Evolutionary conservation across 2,888 invertebrate species (phyloP), one percentile per base, ranked within the genome.

Genomic region (Acronicta leporina): DNA sequence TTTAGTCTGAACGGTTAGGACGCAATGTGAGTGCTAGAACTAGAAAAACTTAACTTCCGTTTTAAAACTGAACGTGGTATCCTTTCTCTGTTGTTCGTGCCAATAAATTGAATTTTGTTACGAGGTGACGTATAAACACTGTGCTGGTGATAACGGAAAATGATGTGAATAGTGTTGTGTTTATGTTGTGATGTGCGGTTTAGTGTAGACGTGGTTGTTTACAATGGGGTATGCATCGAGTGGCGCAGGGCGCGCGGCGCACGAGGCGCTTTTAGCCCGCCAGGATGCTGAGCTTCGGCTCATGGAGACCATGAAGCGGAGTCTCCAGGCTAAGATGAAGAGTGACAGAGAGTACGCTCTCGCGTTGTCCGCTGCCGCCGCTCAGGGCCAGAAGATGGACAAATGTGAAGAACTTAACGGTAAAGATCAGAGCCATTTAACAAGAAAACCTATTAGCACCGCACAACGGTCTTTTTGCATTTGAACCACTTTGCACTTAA

Each of bases 281-380:
- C 98, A 99, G 92, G 99, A 99, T 88, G 98, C 98, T 16, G 99
- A 99, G 92, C 95, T 99, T 61, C 96, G 98, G 75, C 96, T 99
- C 48, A 96, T 99, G 95, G 99, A 99, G 86, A 97, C 97, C 70
- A 98, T 99, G 96, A 97, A 97, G 84, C 95, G 98, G 68, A 98
- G 98, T 82, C 95, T 99, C 59, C 95, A 96, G 75, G 96, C 97
- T 75, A 97, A 98, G 93, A 97, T 98, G 87, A 98, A 98, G 91
- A 97, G 97, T 84, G 99, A 99, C 89, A 95, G 97, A 75, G 98
- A 99, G 84, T 99, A 99, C 89, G 97, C 98, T 1, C 95, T 97
- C 40, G 97, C 97, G 11, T 95, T 99, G 57, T 96, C 96, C 58
- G 96, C 97, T n/a, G 96, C 97, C 25, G 97, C 97, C 43, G 95